A percentile compares a stretch with the other conserved stretches of the same genome.
Evolutionary conservation across 1,140 invertebrate species (phyloP).

Genomic region (Trichonephila inaurata): DNA sequence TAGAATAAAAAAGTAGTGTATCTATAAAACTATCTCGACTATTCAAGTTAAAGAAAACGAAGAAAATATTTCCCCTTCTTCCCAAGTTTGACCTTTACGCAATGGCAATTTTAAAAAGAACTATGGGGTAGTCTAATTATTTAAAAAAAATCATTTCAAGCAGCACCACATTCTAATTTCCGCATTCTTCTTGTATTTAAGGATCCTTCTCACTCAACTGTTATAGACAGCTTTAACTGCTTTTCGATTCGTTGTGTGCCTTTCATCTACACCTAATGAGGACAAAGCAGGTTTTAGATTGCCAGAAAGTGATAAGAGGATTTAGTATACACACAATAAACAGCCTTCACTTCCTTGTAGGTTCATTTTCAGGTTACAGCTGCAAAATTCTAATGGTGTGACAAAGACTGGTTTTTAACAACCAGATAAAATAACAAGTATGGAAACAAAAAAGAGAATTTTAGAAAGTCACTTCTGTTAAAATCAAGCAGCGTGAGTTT

Average conservation of each 20-base stretch:
- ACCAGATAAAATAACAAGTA: neutral
- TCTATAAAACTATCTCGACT: too few relatives aligned
- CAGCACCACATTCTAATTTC: neutral
- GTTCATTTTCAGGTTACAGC: neutral
- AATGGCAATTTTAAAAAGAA: too few relatives aligned
- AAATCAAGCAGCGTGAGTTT: neutral
- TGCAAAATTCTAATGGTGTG: neutral
- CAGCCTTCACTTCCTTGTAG: constrained; percentile 28
- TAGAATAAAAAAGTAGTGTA: too few relatives aligned
- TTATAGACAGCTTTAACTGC: neutral
- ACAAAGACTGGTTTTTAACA: neutral
- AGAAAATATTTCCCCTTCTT: too few relatives aligned
- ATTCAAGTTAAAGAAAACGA: too few relatives aligned
- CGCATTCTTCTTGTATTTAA: constrained; percentile 17
- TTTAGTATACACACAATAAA: constrained; percentile 17
- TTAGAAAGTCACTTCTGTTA: neutral
- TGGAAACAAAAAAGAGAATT: neutral
- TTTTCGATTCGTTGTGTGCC: neutral
- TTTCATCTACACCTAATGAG: constrained; percentile 1
- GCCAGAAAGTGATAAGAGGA: constrained; percentile 30
- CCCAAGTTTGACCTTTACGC: too few relatives aligned
- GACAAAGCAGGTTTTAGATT: constrained; percentile 42
- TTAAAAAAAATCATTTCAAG: neutral
- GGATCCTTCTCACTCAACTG: neutral
- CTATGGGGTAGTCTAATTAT: neutral